Percentiles rank a stretch among this genome's conserved stretches.
Evolutionary conservation across 2,113 vertebrate genomes (phyloP).

Genomic region (Dromaius novaehollandiae): DNA sequence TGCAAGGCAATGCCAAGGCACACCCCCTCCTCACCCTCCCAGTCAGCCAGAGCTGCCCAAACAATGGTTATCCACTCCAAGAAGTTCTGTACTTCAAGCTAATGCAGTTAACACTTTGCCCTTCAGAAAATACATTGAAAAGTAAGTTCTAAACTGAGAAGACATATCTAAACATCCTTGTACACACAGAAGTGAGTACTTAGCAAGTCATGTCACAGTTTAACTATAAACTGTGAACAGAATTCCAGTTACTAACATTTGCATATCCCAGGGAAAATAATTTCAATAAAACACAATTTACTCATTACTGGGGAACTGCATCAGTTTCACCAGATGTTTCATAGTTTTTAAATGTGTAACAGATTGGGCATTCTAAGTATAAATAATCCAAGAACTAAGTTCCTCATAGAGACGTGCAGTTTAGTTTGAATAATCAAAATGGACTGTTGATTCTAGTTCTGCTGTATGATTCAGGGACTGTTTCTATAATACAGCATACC

Average conservation of each 20-base stretch:
- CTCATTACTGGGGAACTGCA: neutral
- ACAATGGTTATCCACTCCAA: neutral
- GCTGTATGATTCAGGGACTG: neutral
- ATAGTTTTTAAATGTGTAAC: neutral
- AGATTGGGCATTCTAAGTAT: neutral
- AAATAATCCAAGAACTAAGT: constrained; percentile 12
- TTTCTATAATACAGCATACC: neutral
- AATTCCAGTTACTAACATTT: constrained; percentile 2
- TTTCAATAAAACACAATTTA: neutral
- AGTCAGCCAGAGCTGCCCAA: neutral
- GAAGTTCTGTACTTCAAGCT: neutral
- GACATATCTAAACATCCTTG: neutral
- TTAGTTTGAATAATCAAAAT: neutral
- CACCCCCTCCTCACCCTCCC: neutral
- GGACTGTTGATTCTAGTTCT: neutral
- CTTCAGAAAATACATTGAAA: neutral
- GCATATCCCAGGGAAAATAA: neutral
- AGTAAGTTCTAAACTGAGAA: neutral
- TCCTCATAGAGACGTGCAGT: neutral
- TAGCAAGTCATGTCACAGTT: neutral
- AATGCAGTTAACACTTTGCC: neutral
- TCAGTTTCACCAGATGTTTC: neutral
- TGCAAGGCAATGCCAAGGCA: neutral
- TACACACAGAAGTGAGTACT: neutral
- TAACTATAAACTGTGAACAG: neutral